Evolutionary conservation across 2,113 vertebrate species (phyloP), one percentile per base, ranked within the genome.

Genomic region (Gymnobelideus leadbeateri): DNA sequence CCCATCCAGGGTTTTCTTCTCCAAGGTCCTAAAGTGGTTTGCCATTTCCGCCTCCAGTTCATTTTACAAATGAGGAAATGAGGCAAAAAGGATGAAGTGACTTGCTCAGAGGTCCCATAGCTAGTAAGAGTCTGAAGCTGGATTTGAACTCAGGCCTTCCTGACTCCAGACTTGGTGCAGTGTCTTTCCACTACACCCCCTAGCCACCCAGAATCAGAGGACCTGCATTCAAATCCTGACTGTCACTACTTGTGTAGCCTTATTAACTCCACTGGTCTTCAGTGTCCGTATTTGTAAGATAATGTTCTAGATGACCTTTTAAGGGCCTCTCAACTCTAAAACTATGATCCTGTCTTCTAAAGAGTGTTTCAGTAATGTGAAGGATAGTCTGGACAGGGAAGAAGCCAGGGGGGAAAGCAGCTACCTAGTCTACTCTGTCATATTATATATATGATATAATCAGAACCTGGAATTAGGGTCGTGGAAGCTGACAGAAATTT

Each of bases 11-110:
- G 31, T 68, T 68, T n/a, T 68, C 31, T 68, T 68, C 11, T 14
- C 26, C 26, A 12, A 11, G 28, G 31, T 37, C 12, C 61, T 68
- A 11, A 28, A 68, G 31, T 68, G 12, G 31, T 68, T 68, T 68
- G 14, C 31, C 28, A 37, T 68, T 61, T 61, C 28, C 57, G 3
- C 31, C 57, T 61, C 28, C 28, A 61, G 28, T 10, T 61, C 57
- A 28, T 52, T 93, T 94, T 92, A 11, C 55, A 93, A 52, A 90
- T 84, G 43, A 0, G 47, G 55, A 90, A 92, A 51, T 92, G 77
- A 94, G 37, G 47, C 51, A 93, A 91, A 93, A 14, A 93, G 31
- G 55, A 55, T 91, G 50, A 93, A 37, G 55, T 53, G 26, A 53
- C 50, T 91, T 94, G 46, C 31, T 55, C 90, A 89, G 28, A 12